Percentiles rank a stretch among this genome's conserved stretches.
Evolutionary conservation across 2,888 invertebrate genomes (phyloP).

Genomic region (Lacanobia wlatinum): DNA sequence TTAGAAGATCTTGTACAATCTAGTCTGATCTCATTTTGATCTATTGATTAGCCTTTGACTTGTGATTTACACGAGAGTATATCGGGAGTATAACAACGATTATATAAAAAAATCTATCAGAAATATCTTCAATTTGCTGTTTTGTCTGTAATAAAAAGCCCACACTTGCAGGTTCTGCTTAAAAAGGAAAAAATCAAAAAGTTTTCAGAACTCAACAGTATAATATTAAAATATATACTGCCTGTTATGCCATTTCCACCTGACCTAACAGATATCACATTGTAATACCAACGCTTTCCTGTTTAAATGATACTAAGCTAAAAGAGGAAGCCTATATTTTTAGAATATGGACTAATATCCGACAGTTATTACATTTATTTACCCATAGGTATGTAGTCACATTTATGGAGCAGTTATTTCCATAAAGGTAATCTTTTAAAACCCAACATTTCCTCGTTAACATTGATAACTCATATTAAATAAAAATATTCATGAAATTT

Average conservation of each 20-base stretch:
- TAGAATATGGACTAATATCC: neutral
- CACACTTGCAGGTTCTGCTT: neutral
- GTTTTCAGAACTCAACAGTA: no score
- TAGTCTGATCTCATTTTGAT: neutral
- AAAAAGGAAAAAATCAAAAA: neutral
- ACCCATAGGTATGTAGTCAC: neutral
- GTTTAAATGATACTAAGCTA: neutral
- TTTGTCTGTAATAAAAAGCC: neutral
- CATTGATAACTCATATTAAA: neutral
- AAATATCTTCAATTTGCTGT: neutral
- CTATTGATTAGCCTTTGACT: neutral
- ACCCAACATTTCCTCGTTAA: conserved; percentile 5
- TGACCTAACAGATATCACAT: neutral
- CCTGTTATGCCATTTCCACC: neutral
- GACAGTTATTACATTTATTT: neutral
- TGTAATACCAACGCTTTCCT: conserved; percentile 1
- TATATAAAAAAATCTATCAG: neutral
- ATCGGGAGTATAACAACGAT: no score
- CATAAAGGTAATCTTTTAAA: neutral
- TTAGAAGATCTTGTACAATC: neutral
- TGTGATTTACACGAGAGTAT: neutral
- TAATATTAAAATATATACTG: neutral
- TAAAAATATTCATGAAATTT: neutral
- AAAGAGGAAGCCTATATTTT: conserved; percentile 4
- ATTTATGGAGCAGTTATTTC: neutral